Conservation (phyloP, 2,113 vertebrate species). For the Bostrychus sinensis region DNA sequence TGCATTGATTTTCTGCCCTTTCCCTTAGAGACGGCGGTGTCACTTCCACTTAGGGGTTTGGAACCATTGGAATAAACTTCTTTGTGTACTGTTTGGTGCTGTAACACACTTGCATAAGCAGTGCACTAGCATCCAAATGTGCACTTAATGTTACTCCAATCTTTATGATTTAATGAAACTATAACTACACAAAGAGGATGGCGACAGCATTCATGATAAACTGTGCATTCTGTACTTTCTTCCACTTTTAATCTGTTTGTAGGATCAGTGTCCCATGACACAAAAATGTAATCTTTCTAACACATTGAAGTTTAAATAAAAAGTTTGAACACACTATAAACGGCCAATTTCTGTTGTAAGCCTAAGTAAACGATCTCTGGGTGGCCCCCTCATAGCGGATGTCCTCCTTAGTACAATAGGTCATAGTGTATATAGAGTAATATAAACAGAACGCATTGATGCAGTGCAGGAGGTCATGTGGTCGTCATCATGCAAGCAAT, state of each 20-base stretch:
- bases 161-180: constrained; percentile 42
- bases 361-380: constrained; percentile 21
- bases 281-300: background rate
- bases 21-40: constrained; percentile 20
- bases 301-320: background rate
- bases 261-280: background rate
- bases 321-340: background rate
- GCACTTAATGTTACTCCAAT: constrained; percentile 27
- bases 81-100: constrained; percentile 2
- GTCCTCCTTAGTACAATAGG: constrained; percentile 41
- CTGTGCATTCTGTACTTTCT: constrained; percentile 35
- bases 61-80: constrained; percentile 21
- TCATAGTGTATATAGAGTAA: constrained; percentile 26
- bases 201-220: constrained; percentile 31
- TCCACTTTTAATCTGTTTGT: constrained; percentile 9
- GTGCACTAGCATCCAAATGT: background rate
- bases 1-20: background rate
- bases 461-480: constrained; percentile 31
- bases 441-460: constrained; percentile 45
- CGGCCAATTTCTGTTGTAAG: background rate
- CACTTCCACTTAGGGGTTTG: constrained; percentile 2
- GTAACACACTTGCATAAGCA: constrained; percentile 16
- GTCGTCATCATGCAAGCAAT: constrained; percentile 37
- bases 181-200: constrained; percentile 34
- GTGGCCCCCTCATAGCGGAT: constrained; percentile 40